Evolutionary conservation across 1,140 invertebrate genomes (phyloP), one percentile per base, ranked within the genome.

Genomic region (Lucilia sericata): DNA sequence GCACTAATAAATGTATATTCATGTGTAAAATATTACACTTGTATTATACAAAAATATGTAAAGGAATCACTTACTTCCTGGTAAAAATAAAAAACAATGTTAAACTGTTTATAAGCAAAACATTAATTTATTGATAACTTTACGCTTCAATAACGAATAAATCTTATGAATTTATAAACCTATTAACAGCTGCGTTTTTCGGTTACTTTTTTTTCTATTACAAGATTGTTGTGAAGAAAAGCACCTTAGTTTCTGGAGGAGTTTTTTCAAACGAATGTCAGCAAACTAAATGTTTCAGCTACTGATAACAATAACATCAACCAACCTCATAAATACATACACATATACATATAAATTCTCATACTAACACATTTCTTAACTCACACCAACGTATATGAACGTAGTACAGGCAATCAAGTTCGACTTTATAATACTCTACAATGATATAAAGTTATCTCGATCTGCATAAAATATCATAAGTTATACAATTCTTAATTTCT

Each of bases 101-200:
- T 42, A 42, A 42, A 42, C 5, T 42, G 10, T 10, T 7, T 7
- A 12, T 55, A 42, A 42, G 42, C 42, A 42, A 42, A 42, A 60
- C 34, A 80, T 51, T 49, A 51, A 80, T 80, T 80, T 80, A 83
- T 76, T 83, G 36, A 83, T 49, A 75, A 74, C 36, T 70, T 82
- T 84, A 74, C 78, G 60, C 83, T 82, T 82, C 83, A 84, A 47
- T 74, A 74, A 82, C 49, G 49, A 42, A 82, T 84, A 84, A 84
- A 84, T 84, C 84, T 82, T 82, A 82, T 82, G 51, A 84, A 84
- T 82, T 74, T 76, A 84, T 82, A 82, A 84, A 84, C 80, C 84
- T 82, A 84, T 84, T 84, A 84, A 84, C 84, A 84, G 83, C 78
- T 84, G 83, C 55, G 36, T 49, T 82, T 19, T 25, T 51, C 60